Percentiles rank a stretch among this genome's conserved stretches.
These are phyloP conservation scores for Mustela lutreola DNA, from an alignment of 2,113 vertebrate species.

Conservation along the genomic window DNA sequence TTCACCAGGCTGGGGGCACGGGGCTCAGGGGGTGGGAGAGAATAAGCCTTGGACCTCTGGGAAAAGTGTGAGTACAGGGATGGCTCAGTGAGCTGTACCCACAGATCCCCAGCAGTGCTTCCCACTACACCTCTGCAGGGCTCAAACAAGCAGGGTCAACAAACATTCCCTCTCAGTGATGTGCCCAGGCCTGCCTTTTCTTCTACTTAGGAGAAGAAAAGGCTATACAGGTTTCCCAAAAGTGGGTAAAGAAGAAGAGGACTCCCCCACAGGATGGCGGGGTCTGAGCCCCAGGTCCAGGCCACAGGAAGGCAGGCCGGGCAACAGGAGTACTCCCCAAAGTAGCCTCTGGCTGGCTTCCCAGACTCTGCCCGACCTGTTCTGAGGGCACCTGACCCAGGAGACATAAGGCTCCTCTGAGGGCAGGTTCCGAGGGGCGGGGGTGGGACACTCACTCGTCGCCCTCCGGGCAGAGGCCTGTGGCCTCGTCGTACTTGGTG, in stretches of 20 bases:
- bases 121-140: background rate
- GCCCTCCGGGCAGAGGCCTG: constrained; percentile 96
- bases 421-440: background rate
- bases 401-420: background rate
- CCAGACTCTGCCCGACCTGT: background rate
- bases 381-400: background rate
- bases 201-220: background rate
- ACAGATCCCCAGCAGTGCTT: background rate
- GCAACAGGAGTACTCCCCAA: background rate
- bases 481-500: constrained; percentile 98
- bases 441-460: constrained; percentile 93
- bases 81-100: background rate
- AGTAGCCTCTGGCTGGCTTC: background rate
- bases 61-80: background rate
- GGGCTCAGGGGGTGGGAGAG: background rate
- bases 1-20: background rate
- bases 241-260: background rate
- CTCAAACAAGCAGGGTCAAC: background rate
- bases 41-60: background rate
- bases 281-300: background rate
- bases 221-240: background rate
- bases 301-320: background rate
- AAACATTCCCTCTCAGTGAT: background rate
- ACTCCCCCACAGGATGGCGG: background rate
- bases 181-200: background rate